Evolutionary conservation across 2,888 invertebrate genomes (phyloP).

Genomic region (Oscheius myriophilus): DNA sequence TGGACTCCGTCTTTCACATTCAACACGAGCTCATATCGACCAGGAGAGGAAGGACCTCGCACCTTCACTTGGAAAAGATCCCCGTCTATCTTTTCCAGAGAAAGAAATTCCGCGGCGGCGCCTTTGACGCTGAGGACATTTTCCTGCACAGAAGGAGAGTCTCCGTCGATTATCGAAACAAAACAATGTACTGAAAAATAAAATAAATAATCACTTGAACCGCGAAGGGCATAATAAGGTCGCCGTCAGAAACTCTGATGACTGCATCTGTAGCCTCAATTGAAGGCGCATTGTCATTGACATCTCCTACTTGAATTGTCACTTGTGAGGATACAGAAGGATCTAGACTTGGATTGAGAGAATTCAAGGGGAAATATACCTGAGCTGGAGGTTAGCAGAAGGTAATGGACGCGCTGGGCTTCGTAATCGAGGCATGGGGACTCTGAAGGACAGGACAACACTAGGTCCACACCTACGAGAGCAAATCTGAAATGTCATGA

Average conservation of each 20-base stretch:
- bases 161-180: constrained; percentile 31
- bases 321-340: constrained; percentile 35
- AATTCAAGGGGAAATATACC: constrained; percentile 7
- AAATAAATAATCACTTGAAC: constrained; percentile 23
- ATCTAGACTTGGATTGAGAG: background rate
- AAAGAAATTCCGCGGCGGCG: constrained; percentile 35
- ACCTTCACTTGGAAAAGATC: constrained; percentile 36
- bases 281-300: constrained; percentile 46
- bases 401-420: constrained; percentile 10
- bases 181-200: background rate
- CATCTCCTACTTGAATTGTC: constrained; percentile 43
- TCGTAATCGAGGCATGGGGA: constrained; percentile 37
- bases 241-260: constrained; percentile 46
- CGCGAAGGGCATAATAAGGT: constrained; percentile 49
- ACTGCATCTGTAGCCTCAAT: constrained; percentile 49
- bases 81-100: constrained; percentile 25
- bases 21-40: constrained; percentile 38
- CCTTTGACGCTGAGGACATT: constrained; percentile 35
- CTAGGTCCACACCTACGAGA: constrained; percentile 39
- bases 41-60: constrained; percentile 39
- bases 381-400: constrained; percentile 37
- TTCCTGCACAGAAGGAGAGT: constrained; percentile 27
- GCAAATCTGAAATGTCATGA: constrained; percentile 18
- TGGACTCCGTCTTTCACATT: constrained; percentile 23
- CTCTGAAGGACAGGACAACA: constrained; percentile 45